Percentiles rank a stretch among this genome's conserved stretches.
Evolutionary conservation across 2,797 vertebrate genomes (phyloP).

Genomic region (Sebastiscus albofasciatus): DNA sequence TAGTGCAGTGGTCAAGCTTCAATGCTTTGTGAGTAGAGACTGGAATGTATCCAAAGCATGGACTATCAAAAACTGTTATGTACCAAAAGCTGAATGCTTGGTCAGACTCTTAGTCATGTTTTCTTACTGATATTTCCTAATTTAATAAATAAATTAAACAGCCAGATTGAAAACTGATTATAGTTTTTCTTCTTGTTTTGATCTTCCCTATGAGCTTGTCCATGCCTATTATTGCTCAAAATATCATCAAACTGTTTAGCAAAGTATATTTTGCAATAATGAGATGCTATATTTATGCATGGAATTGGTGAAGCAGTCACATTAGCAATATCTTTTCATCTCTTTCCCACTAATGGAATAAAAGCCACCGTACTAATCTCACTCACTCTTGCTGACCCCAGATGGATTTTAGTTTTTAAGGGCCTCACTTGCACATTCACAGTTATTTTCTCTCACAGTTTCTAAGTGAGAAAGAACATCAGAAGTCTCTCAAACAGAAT

Average conservation of each 20-base stretch:
- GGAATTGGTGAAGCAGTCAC: not conserved
- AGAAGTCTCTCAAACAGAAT: slow-evolving; percentile 11
- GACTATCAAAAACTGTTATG: not conserved
- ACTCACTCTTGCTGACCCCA: slow-evolving; percentile 1
- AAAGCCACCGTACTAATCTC: not conserved
- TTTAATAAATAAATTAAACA: not conserved
- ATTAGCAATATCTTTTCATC: not conserved
- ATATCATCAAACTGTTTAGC: not conserved
- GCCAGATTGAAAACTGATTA: not conserved
- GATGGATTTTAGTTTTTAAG: slow-evolving; percentile 24
- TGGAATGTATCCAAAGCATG: not conserved
- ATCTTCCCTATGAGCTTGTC: not conserved
- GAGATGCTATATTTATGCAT: not conserved
- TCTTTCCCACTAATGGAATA: not conserved
- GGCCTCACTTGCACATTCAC: slow-evolving; percentile 16
- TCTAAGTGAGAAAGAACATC: slow-evolving; percentile 48
- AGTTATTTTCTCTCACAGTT: slow-evolving; percentile 26
- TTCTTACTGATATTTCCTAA: not conserved
- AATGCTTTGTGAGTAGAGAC: not conserved
- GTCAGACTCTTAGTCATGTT: too few species aligned
- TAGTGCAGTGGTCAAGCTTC: not conserved
- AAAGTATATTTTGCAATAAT: not conserved
- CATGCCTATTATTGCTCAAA: not conserved
- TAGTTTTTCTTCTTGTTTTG: not conserved
- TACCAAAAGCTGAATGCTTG: too few species aligned